Evolutionary conservation across 1,140 invertebrate species (phyloP).

Genomic region (Maniola jurtina): DNA sequence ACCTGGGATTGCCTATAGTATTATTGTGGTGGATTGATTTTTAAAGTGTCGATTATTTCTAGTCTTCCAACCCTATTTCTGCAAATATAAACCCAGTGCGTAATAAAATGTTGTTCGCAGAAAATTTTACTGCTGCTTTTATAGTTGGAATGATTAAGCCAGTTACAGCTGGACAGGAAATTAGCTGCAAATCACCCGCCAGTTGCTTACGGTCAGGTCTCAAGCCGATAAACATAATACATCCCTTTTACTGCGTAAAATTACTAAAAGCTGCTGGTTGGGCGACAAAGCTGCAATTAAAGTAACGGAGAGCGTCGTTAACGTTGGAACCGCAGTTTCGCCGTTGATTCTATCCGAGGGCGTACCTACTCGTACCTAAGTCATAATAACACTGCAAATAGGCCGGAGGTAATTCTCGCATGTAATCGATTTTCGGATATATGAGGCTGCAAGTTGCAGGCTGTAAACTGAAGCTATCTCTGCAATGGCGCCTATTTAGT

Average conservation of each 20-base stretch:
- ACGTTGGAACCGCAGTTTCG: constrained; percentile 47
- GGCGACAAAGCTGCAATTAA: constrained; percentile 67
- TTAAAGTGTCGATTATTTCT: neutral
- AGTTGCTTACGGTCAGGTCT: constrained; percentile 53
- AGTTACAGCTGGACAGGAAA: constrained; percentile 57
- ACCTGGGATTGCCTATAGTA: too few species aligned
- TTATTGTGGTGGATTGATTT: too few species aligned
- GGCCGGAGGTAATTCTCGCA: constrained; percentile 31
- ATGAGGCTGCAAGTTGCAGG: constrained; percentile 20
- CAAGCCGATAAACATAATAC: constrained; percentile 63
- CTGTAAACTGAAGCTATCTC: too few species aligned
- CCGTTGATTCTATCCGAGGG: constrained; percentile 46
- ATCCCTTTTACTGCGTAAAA: constrained; percentile 67
- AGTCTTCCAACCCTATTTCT: neutral
- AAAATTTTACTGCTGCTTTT: constrained; percentile 57
- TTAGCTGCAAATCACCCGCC: constrained; percentile 55
- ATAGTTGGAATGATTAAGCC: constrained; percentile 52
- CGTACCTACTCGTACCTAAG: constrained; percentile 36
- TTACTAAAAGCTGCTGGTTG: constrained; percentile 52
- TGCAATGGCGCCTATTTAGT: constrained; percentile 3
- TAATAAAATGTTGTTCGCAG: constrained; percentile 33
- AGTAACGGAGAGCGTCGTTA: constrained; percentile 65
- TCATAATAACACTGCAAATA: constrained; percentile 33
- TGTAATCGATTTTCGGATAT: constrained; percentile 41
- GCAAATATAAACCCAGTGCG: neutral